phyloP scores from a whole-genome alignment of 2,113 vertebrate species.

The Neogale vison region DNA sequence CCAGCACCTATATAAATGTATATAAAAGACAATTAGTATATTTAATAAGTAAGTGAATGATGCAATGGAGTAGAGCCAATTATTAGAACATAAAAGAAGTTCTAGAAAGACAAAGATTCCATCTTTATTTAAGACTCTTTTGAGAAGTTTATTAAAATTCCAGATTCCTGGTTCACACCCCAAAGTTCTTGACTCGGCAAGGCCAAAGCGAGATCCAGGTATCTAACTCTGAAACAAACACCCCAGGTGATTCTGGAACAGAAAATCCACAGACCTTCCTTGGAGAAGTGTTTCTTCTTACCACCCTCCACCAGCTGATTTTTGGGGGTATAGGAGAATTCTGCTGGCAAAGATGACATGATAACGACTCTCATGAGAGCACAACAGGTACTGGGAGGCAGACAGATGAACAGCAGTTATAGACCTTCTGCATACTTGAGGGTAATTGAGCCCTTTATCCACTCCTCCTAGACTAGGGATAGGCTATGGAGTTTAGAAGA shows the following conservation, averaged over 20 bases:
- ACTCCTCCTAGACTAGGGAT: accelerated
- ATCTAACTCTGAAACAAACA: neutral
- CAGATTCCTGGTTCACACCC: neutral
- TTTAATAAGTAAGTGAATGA: neutral
- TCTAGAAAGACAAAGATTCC: neutral
- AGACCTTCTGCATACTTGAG: neutral
- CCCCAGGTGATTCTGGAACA: neutral
- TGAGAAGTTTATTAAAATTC: neutral
- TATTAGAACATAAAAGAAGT: neutral
- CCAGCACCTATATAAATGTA: neutral
- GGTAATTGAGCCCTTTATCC: neutral
- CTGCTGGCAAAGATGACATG: neutral
- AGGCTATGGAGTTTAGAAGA: neutral
- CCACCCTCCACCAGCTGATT: neutral
- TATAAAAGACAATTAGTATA: neutral
- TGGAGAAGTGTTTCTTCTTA: neutral
- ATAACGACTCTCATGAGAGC: neutral
- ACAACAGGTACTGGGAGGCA: too few species aligned
- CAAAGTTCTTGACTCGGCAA: neutral
- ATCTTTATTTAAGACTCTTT: neutral
- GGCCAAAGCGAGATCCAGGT: neutral
- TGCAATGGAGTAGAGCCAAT: too few species aligned
- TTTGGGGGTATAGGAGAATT: neutral
- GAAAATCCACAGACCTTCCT: neutral
- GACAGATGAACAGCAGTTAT: too few species aligned